Conservation (phyloP, 1,140 invertebrate genomes). For the Drosophila parvula region DNA sequence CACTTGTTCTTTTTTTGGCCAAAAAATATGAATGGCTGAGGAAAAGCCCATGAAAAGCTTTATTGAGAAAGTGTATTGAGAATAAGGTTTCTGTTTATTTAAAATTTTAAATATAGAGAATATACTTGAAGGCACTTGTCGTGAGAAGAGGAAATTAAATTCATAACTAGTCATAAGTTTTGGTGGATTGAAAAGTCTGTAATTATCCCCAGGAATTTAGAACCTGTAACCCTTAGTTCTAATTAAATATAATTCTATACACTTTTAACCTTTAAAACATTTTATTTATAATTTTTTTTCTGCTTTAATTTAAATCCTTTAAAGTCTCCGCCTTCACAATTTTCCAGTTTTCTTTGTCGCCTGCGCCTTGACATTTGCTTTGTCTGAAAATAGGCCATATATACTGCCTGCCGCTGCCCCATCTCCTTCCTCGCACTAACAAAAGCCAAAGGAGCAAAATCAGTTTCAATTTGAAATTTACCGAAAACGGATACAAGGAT, state of each 20-base stretch:
- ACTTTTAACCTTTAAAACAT: neutral
- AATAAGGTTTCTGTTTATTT: constrained; percentile 5
- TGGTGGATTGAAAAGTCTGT: neutral
- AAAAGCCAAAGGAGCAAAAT: constrained; percentile 64
- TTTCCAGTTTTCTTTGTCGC: constrained; percentile 44
- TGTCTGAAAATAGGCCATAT: constrained; percentile 40
- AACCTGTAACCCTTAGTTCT: neutral
- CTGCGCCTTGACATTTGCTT: constrained; percentile 44
- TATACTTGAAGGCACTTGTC: neutral
- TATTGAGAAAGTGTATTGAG: no score
- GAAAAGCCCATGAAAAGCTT: neutral
- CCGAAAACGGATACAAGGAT: constrained; percentile 66
- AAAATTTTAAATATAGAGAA: neutral
- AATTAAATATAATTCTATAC: neutral
- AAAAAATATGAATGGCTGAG: constrained; percentile 1
- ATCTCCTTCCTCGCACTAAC: constrained; percentile 16
- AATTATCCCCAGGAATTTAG: neutral
- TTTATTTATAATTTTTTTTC: neutral
- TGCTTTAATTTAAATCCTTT: neutral
- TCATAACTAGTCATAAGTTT: neutral
- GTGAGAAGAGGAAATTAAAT: neutral
- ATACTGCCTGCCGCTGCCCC: neutral
- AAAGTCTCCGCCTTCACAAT: neutral
- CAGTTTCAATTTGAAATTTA: constrained; percentile 76
- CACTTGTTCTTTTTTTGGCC: neutral